A percentile compares a stretch with the other conserved stretches of the same genome.
Evolutionary conservation across 2,888 invertebrate species (phyloP).

Genomic region (Diarsia rubi): DNA sequence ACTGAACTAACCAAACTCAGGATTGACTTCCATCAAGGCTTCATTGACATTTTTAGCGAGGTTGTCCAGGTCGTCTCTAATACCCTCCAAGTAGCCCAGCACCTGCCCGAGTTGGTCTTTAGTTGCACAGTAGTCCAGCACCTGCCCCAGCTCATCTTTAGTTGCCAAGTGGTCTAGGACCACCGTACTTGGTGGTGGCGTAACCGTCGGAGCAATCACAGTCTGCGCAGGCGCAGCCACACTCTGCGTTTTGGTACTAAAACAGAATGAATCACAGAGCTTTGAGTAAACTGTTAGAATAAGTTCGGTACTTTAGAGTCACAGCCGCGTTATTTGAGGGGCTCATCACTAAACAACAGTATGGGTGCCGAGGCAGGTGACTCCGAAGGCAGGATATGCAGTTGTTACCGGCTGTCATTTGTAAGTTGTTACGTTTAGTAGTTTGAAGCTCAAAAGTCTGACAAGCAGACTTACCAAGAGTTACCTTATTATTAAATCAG

Average conservation of each 20-base stretch:
- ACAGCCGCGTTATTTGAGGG: neutral
- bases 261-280: neutral
- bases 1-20: constrained; percentile 43
- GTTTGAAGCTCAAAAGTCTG: neutral
- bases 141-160: constrained; percentile 43
- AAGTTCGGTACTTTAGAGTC: neutral
- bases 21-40: constrained; percentile 40
- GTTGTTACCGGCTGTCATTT: neutral
- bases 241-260: neutral
- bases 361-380: neutral
- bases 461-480: neutral
- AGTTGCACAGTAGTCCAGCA: constrained; percentile 14
- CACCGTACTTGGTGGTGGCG: neutral
- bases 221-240: neutral
- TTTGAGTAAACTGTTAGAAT: neutral
- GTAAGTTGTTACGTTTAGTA: neutral
- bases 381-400: neutral
- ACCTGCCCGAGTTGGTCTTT: constrained; percentile 44
- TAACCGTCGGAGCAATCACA: neutral
- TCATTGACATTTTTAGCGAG: constrained; percentile 26
- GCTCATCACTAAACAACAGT: neutral
- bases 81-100: constrained; percentile 19
- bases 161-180: constrained; percentile 15
- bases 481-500: no score
- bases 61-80: constrained; percentile 21